phyloP scores from a whole-genome alignment of 2,113 vertebrate species.

The Cryptoleucopteryx plumbea region DNA sequence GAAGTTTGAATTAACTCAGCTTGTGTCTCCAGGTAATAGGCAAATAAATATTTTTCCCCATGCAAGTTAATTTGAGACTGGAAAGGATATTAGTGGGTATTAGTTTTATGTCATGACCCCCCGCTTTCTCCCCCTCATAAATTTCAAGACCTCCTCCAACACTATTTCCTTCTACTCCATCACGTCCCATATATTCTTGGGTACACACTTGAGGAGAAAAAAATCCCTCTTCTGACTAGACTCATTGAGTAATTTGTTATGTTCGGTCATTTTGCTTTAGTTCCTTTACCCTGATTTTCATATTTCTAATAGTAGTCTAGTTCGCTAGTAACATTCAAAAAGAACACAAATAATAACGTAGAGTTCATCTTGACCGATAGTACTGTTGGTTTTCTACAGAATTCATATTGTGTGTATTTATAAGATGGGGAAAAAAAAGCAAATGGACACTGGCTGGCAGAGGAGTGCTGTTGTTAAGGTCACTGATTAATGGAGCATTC shows the following conservation, averaged over 20 bases:
- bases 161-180: not conserved
- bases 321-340: not conserved
- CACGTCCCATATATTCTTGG: not conserved
- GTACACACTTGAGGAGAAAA: not conserved
- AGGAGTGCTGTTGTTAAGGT: not conserved
- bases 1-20: slow-evolving; percentile 77
- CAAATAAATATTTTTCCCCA: not conserved
- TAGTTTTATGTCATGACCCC: not conserved
- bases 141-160: not conserved
- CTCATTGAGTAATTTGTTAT: not conserved
- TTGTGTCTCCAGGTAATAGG: slow-evolving; percentile 73
- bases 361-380: not conserved
- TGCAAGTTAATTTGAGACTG: not conserved
- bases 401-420: not conserved
- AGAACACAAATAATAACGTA: not conserved
- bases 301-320: not conserved
- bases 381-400: not conserved
- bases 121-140: not conserved
- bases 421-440: not conserved
- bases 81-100: not conserved
- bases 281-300: not conserved
- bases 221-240: not conserved
- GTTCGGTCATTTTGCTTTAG: not conserved
- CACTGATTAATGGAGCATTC: not conserved
- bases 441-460: slow-evolving; percentile 34